phyloP scores from a whole-genome alignment of 2,113 vertebrate genomes.

The Setophaga petechia region DNA sequence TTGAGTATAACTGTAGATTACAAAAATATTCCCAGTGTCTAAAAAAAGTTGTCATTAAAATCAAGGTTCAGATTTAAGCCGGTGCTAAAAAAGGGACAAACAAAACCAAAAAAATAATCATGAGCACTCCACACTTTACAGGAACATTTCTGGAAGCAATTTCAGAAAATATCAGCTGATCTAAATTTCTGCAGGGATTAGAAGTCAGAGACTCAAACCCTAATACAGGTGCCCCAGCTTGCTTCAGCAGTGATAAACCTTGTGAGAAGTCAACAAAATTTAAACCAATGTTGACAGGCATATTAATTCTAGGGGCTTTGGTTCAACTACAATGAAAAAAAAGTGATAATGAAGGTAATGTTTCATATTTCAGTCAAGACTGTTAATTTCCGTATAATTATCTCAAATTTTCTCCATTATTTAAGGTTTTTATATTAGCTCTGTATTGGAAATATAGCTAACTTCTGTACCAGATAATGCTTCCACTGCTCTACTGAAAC shows the following conservation, averaged over 20 bases:
- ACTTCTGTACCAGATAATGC: background rate
- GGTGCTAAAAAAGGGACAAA: background rate
- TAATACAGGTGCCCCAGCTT: accelerated
- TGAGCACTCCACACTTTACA: background rate
- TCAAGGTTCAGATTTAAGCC: background rate
- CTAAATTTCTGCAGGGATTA: background rate
- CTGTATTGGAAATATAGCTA: background rate
- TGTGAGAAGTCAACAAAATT: background rate
- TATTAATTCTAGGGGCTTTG: background rate
- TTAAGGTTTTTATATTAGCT: background rate
- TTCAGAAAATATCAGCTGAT: background rate
- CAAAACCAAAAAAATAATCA: background rate
- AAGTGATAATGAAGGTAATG: background rate
- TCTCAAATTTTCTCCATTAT: background rate
- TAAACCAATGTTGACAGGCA: background rate
- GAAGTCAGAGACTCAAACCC: background rate
- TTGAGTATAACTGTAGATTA: background rate
- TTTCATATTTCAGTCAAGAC: background rate
- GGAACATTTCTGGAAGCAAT: background rate
- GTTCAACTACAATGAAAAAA: background rate
- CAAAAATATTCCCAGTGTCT: background rate
- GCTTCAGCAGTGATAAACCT: background rate
- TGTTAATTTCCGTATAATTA: background rate
- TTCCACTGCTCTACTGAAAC: background rate
- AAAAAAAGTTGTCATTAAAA: background rate